Evolutionary conservation across 2,888 invertebrate genomes (phyloP), one percentile per base, ranked within the genome.

Genomic region (Rhagium mordax): DNA sequence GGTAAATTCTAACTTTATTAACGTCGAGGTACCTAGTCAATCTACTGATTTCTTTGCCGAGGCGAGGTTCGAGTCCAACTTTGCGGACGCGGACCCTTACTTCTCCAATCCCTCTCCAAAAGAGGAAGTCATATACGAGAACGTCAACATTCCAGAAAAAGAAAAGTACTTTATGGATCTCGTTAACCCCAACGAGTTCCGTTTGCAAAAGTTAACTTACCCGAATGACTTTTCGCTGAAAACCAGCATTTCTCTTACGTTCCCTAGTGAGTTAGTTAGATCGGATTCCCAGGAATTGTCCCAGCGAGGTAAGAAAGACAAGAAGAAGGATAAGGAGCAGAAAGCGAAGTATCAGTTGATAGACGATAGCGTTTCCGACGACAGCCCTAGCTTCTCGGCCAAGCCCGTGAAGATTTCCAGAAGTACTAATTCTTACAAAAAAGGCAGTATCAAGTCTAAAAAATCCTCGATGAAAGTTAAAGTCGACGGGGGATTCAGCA

Each of bases 401-500:
- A 82, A 84, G 55, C 70, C 77, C n/a, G 70, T 79, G 6, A 85
- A 84, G 74, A 83, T 85, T 15, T 88, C 88, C 68, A 88, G 79
- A 61, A 81, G 78, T 24, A 51, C 67, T 41, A 81, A 79, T 51
- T 71, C 79, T 18, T 78, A 81, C 6, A 85, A 84, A 72, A 88
- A 87, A 75, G 78, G 76, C 16, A 79, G 78, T 15, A 74, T 77
- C 27, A 86, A 86, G 75, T 79, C 79, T 2, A 87, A 85, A 71
- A 84, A 83, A 71, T 78, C 80, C 18, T 81, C 82, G 4, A 72
- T 74, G 15, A 84, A 84, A 71, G 76, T 79, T 21, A 83, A 83
- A 75, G 77, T 81, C 1, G 89, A 90, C 75, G 90, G 90, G 7
- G 93, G 93, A 3, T 93, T 94, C 82, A 93, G 92, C 81, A 94